Conservation (phyloP, 2,888 invertebrate species). For the Tachina grossa region DNA sequence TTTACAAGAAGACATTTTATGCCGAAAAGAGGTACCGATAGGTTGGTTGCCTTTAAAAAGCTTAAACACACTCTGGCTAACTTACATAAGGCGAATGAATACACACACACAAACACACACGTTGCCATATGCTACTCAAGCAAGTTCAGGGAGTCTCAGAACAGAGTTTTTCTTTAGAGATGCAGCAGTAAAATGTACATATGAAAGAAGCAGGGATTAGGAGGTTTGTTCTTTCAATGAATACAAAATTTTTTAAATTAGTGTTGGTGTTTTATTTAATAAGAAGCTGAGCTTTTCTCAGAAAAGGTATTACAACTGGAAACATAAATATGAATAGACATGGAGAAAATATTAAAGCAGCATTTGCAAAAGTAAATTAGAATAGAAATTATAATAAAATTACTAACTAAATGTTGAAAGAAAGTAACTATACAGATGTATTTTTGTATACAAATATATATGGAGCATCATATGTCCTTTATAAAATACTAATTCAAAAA, state of each 20-base stretch:
- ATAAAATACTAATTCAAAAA: no score
- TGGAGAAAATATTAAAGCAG: constrained; percentile 1
- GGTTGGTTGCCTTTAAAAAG: constrained; percentile 71
- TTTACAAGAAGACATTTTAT: constrained; percentile 58
- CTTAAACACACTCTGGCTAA: constrained; percentile 21
- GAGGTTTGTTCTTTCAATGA: constrained; percentile 17
- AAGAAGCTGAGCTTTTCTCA: constrained; percentile 54
- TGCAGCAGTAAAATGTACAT: constrained; percentile 47
- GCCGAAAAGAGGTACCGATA: constrained; percentile 71
- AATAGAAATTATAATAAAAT: not conserved
- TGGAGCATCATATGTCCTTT: no score
- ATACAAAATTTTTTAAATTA: not conserved
- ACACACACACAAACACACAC: not conserved
- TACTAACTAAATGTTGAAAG: not conserved
- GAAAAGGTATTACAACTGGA: constrained; percentile 18
- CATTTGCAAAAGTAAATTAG: not conserved
- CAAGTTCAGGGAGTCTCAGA: constrained; percentile 36
- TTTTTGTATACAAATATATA: no score
- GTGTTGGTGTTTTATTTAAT: constrained; percentile 21
- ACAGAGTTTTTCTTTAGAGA: not conserved
- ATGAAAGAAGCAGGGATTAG: constrained; percentile 5
- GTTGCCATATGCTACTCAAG: not conserved
- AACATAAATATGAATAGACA: not conserved
- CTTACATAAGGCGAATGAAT: not conserved
- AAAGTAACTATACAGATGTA: no score